phyloP scores from a whole-genome alignment of 2,888 invertebrate species.

The Dryobotodes eremita region DNA sequence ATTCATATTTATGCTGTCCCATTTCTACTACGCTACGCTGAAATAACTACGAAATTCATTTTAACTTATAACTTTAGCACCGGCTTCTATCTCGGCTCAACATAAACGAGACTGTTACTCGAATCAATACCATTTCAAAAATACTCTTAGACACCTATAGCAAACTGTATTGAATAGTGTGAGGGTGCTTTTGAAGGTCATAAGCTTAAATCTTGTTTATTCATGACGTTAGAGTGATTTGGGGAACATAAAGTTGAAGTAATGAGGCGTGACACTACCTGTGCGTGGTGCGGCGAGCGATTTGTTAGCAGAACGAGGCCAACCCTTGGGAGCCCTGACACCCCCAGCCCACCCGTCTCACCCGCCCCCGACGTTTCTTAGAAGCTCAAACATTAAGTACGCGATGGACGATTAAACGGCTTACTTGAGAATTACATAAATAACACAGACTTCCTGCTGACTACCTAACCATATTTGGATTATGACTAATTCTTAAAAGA shows the following conservation, averaged over 20 bases:
- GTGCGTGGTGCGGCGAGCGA: constrained; percentile 80
- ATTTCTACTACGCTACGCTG: constrained; percentile 37
- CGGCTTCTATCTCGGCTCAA: constrained; percentile 22
- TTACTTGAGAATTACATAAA: constrained; percentile 83
- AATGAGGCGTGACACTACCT: constrained; percentile 87
- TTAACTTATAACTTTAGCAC: constrained; percentile 38
- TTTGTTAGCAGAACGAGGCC: constrained; percentile 80
- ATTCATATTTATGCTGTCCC: constrained; percentile 57
- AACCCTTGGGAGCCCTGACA: constrained; percentile 71
- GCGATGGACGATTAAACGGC: constrained; percentile 84
- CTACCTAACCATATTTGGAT: constrained; percentile 76
- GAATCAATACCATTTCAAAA: constrained; percentile 26
- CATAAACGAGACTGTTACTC: constrained; percentile 14
- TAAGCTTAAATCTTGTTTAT: constrained; percentile 80
- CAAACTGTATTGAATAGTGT: constrained; percentile 49
- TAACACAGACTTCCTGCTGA: constrained; percentile 76
- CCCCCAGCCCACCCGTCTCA: constrained; percentile 51
- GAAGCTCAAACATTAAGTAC: constrained; percentile 82
- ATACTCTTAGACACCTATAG: constrained; percentile 18
- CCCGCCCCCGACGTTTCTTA: constrained; percentile 72
- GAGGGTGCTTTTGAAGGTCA: constrained; percentile 64
- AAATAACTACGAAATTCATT: constrained; percentile 36
- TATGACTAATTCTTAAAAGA: constrained; percentile 76
- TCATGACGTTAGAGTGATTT: constrained; percentile 83
- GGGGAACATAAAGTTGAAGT: constrained; percentile 82